Percentiles rank a stretch among this genome's conserved stretches.
Evolutionary conservation across 92 coral and sea anemone species (phyloP).

Genomic region (Palythoa grandiflora): DNA sequence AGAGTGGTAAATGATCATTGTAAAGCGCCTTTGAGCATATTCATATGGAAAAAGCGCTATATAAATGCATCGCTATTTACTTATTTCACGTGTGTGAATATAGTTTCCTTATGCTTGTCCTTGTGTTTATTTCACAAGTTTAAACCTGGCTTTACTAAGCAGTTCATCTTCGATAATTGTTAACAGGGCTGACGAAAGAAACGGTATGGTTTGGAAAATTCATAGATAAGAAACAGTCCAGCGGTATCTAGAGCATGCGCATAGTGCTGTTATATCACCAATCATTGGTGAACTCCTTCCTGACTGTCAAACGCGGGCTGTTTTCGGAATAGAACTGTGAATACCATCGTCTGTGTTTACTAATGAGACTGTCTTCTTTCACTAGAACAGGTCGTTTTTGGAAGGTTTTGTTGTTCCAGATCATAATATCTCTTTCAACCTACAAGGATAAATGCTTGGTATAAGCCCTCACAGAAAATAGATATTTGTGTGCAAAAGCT

Average conservation of each 20-base stretch:
- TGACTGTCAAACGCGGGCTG: constrained; percentile 79
- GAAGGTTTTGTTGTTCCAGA: constrained; percentile 95
- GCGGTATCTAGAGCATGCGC: background rate
- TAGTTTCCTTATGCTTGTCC: no score
- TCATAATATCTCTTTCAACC: constrained; percentile 97
- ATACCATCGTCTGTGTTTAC: constrained; percentile 94
- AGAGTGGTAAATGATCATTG: no score
- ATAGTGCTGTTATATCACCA: constrained; percentile 63
- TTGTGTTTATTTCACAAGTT: no score
- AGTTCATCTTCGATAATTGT: no score
- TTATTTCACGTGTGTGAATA: no score
- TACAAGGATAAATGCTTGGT: background rate
- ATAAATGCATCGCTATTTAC: no score
- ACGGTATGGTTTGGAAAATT: background rate
- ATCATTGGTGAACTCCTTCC: constrained; percentile 62
- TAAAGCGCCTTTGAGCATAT: no score
- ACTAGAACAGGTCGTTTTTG: constrained; percentile 79
- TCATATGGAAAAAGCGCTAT: no score
- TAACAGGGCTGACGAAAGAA: no score
- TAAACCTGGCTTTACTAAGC: no score
- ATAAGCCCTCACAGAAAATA: background rate
- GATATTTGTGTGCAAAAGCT: no score
- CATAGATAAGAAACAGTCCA: background rate
- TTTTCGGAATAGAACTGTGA: constrained; percentile 93
- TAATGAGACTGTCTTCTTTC: constrained; percentile 87